Conservation (phyloP, 2,797 vertebrate genomes). For the Lagocephalus sceleratus region DNA sequence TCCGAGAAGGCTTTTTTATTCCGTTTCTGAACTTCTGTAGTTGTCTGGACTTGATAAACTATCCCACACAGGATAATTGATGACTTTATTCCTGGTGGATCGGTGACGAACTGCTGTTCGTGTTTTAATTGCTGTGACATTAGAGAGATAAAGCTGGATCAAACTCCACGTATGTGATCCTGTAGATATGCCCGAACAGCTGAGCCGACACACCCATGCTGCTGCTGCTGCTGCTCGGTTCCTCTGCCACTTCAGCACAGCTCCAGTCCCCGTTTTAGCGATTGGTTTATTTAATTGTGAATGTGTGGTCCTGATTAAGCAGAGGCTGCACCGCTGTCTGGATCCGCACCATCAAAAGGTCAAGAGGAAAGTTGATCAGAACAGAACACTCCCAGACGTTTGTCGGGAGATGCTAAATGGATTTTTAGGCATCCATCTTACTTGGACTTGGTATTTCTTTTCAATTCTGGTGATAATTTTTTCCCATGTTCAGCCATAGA, state of each 20-base stretch:
- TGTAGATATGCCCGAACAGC: conserved; percentile 33
- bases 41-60: conserved; percentile 7
- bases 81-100: background rate
- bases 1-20: background rate
- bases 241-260: background rate
- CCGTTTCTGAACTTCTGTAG: conserved; percentile 31
- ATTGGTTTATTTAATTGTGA: background rate
- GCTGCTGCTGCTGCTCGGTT: conserved; percentile 16
- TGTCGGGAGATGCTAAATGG: background rate
- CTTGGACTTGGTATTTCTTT: background rate
- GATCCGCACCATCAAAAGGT: background rate
- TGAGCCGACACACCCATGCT: conserved; percentile 61
- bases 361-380: background rate
- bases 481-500: background rate
- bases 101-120: background rate
- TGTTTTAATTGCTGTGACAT: background rate
- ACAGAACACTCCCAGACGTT: background rate
- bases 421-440: background rate
- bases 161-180: conserved; percentile 25
- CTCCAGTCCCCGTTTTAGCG: background rate
- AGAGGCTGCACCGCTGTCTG: background rate
- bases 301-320: background rate
- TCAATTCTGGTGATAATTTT: background rate
- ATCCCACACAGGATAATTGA: background rate
- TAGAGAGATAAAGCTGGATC: background rate